Base-by-base conservation (phyloP, 2,113 vertebrate genomes). In the Talpa occidentalis region DNA sequence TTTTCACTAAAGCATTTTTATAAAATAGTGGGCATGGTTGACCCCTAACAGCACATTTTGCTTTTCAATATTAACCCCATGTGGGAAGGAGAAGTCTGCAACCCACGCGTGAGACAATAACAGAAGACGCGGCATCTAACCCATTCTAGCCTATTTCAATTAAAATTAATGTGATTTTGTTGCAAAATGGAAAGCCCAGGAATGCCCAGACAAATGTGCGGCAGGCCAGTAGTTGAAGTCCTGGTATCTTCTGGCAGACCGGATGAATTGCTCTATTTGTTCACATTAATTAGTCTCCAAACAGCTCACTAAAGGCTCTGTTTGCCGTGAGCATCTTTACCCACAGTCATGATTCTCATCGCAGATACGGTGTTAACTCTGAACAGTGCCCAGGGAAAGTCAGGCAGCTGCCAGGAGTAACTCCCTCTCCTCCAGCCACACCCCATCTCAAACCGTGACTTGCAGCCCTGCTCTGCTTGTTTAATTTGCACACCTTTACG, bases 401-500 rank as follows among this genome's bases (percentile, higher is more conserved):
- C 52, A 16, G 24, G 37, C 35, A 37, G 89, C 22, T 64, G 62
- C 37, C 12, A 11, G 19, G 81, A 40, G 16, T 35, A 37, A 17
- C 40, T n/a, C 10, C 5, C 5, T 30, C 10, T 22, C 17, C 8
- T 1, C 2, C 0, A 37, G 35, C 22, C 6, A n/a, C 4, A 40
- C 16, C 2, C 5, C 5, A 12, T 56, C 21, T 84, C 19, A 56
- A 84, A 37, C 0, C 72, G 49, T 54, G 32, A 40, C 9, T 32
- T 72, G 12, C 19, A 60, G 26, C 22, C 40, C 54, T 77, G 56
- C 59, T 70, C 10, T 76, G 22, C 28, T 47, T 24, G 9, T n/a
- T 72, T 69, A 42, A 15, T 70, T 83, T 93, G 42, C 42, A 17
- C 37, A 32, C 3, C 8, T 82, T 66, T 44, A 15, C 54, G 10